These are phyloP conservation scores for Caenorhabditis uteleia DNA, from an alignment of 2,888 invertebrate species.

Conservation along the genomic window DNA sequence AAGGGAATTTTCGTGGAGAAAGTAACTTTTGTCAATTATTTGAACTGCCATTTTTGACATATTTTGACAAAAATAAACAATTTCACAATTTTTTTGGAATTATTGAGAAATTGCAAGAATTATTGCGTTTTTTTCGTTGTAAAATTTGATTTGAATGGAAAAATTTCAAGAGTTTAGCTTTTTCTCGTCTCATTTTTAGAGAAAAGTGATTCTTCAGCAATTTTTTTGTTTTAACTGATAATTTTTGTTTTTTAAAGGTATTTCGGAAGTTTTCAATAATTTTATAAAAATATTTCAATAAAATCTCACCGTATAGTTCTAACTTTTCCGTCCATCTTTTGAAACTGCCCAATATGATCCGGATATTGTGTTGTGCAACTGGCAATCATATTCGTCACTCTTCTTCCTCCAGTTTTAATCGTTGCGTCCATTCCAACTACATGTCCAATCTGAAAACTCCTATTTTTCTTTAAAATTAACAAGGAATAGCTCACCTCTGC, in stretches of 20 bases:
- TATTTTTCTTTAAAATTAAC: neutral
- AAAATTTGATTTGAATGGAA: too few species aligned
- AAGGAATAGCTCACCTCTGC: conserved; percentile 36
- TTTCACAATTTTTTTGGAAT: too few species aligned
- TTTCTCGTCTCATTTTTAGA: too few species aligned
- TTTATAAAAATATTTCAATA: conserved; percentile 33
- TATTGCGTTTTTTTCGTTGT: too few species aligned
- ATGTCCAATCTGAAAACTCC: conserved; percentile 47
- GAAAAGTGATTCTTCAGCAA: neutral
- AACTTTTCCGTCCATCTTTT: conserved; percentile 66
- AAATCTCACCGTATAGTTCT: conserved; percentile 61
- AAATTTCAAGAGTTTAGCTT: too few species aligned
- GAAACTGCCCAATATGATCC: conserved; percentile 61
- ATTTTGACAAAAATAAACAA: too few species aligned
- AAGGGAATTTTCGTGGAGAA: neutral
- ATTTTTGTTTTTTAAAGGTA: neutral
- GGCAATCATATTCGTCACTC: conserved; percentile 51
- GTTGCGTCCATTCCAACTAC: conserved; percentile 53
- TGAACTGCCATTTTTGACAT: neutral
- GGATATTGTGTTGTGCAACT: conserved; percentile 43
- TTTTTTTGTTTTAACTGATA: neutral
- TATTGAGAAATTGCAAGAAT: too few species aligned
- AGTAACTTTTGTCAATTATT: neutral
- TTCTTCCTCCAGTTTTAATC: conserved; percentile 58
- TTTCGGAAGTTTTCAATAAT: neutral